Base-by-base conservation (phyloP, 2,113 vertebrate genomes). In the Carollia perspicillata region DNA sequence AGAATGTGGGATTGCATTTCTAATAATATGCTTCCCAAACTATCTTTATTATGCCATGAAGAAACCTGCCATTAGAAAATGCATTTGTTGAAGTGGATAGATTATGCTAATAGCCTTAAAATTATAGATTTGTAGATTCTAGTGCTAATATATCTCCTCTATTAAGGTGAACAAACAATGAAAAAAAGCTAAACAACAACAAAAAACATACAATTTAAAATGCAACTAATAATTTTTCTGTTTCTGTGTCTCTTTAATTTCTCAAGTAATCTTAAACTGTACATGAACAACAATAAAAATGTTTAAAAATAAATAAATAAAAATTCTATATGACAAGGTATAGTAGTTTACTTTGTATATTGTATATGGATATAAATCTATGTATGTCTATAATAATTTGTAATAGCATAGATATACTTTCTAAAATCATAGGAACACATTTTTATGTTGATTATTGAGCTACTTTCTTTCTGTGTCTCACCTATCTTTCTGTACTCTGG, bases 21-120 rank as follows among this genome's bases (percentile, higher is more conserved):
- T 83, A 94, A 85, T 96, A 66, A 89, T 79, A 55, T n/a, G 47
- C 60, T 92, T 94, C 83, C 68, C 20, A 88, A 93, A 90, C 81
- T 84, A 60, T 47, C 7, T 60, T 78, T 81, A 63, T 81, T 87
- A 91, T 44, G 49, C n/a, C 7, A 12, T 5, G 4, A 88, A 88
- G 88, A 90, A 65, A 22, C 17, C 26, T 83, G 93, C 66, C 77
- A 78, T 85, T 60, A 88, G 71, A 79, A 75, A 74, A 88, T 85
- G 42, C 33, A 93, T 90, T 37, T 96, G 88, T 63, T 94, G 69
- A 89, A 90, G 94, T 35, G 8, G 33, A 28, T 75, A 65, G 90
- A 79, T 92, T 87, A 92, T 93, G 92, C 44, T 33, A 95, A 75
- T 55, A 72, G 18, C 13, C 49, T 94, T 72, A 53, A 83, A 14